Percentiles rank a stretch among this genome's conserved stretches.
phyloP scores from a whole-genome alignment of 1,140 invertebrate species.

The Procambarus virginalis region DNA sequence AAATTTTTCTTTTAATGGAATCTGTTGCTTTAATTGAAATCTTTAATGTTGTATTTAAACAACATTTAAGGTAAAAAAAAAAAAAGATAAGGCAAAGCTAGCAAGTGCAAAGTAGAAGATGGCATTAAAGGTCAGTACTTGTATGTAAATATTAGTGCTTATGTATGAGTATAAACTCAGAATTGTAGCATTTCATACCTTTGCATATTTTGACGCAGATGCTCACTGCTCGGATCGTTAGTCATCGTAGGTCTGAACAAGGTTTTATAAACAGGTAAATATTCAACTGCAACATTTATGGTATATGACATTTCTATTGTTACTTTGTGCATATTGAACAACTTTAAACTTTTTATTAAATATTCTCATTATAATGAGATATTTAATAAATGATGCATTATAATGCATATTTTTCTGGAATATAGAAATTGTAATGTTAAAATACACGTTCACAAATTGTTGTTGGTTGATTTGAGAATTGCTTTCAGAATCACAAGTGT shows the following conservation, averaged over 20 bases:
- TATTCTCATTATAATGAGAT: neutral
- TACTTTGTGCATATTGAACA: neutral
- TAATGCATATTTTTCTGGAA: neutral
- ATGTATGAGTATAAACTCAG: neutral
- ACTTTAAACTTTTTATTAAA: neutral
- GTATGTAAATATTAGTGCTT: neutral
- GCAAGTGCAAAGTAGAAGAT: neutral
- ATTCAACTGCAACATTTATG: neutral
- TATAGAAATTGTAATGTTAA: neutral
- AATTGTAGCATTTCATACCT: neutral
- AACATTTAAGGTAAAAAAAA: too few relatives aligned
- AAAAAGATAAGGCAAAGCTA: neutral
- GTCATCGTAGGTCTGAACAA: neutral
- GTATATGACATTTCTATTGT: neutral
- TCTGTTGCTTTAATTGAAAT: too few relatives aligned
- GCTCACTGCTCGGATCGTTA: neutral
- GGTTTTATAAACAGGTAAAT: neutral
- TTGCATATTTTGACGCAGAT: slow-evolving; percentile 1
- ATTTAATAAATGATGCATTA: too few relatives aligned
- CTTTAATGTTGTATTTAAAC: too few relatives aligned
- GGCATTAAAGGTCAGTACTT: neutral
- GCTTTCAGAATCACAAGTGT: neutral
- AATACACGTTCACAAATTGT: neutral
- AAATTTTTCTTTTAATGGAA: too few relatives aligned
- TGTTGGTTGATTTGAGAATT: neutral